Conservation (phyloP, 2,797 vertebrate species). For the Dryobates pubescens region DNA sequence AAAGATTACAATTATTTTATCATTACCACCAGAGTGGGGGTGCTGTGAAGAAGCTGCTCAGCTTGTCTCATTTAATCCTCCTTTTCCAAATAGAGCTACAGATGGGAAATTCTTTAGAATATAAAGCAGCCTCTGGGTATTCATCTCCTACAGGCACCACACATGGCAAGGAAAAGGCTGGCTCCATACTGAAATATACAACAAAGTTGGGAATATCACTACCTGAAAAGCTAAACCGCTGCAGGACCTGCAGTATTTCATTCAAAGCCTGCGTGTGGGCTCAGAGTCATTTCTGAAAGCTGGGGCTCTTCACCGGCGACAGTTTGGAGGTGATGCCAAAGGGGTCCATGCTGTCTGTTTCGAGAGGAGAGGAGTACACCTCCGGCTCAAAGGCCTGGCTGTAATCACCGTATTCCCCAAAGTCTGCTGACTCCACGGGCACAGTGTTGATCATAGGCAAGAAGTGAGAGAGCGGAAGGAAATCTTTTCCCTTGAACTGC, state of each 20-base stretch:
- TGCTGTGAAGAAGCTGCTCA: not conserved
- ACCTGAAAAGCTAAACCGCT: constrained; percentile 19
- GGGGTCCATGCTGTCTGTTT: constrained; percentile 86
- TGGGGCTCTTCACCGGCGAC: constrained; percentile 85
- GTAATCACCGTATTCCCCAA: constrained; percentile 38
- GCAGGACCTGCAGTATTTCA: not conserved
- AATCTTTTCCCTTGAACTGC: constrained; percentile 77
- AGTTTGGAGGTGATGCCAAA: constrained; percentile 86
- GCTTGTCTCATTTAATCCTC: not conserved
- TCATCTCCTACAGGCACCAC: not conserved
- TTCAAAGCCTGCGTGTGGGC: fast-evolving
- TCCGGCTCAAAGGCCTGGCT: constrained; percentile 47
- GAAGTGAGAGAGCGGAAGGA: constrained; percentile 87
- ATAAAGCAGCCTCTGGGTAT: not conserved
- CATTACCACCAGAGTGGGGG: not conserved
- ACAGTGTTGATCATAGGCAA: constrained; percentile 86
- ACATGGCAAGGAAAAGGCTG: not conserved
- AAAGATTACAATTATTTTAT: not conserved
- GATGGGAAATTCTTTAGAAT: not conserved
- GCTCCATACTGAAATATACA: not conserved
- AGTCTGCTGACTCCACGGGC: constrained; percentile 50
- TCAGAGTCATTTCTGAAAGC: constrained; percentile 86
- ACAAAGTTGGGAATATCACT: not conserved
- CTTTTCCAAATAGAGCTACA: not conserved
- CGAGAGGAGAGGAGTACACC: constrained; percentile 50